These are phyloP conservation scores for Crypturellus tataupa DNA, from an alignment of 2,797 vertebrate genomes.

Conservation along the genomic window DNA sequence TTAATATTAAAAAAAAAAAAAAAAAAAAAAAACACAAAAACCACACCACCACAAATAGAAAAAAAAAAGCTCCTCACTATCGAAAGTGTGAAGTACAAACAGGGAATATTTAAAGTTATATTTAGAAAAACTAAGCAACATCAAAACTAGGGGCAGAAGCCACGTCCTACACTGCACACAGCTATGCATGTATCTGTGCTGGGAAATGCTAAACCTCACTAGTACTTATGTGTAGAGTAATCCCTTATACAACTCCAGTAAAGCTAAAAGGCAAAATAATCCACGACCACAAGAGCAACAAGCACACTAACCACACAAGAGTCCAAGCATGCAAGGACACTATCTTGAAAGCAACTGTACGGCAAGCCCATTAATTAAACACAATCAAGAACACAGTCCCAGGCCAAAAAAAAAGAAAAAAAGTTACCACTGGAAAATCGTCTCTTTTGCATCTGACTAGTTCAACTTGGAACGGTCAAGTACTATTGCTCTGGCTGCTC, in stretches of 20 bases:
- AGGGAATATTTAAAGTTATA: background rate
- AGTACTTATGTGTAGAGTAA: background rate
- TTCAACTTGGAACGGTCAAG: background rate
- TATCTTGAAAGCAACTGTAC: background rate
- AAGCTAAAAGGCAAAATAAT: slow-evolving; percentile 21
- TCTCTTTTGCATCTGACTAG: background rate
- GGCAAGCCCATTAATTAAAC: background rate
- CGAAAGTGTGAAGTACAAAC: background rate
- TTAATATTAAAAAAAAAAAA: background rate
- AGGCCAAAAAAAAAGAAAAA: background rate
- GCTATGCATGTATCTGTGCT: background rate
- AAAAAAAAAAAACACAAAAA: too few relatives aligned
- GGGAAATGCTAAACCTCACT: background rate
- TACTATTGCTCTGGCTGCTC: background rate
- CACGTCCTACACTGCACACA: too few relatives aligned
- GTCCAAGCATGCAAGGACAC: background rate
- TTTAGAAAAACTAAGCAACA: background rate
- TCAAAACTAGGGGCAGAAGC: background rate
- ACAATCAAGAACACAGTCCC: background rate
- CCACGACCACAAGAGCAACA: background rate
- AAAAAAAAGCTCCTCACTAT: background rate
- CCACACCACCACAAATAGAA: too few relatives aligned
- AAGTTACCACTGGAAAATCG: background rate
- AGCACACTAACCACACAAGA: background rate
- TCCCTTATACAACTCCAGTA: background rate